phyloP scores from a whole-genome alignment of 2,888 invertebrate genomes.

The Cheilosia vulpina region DNA sequence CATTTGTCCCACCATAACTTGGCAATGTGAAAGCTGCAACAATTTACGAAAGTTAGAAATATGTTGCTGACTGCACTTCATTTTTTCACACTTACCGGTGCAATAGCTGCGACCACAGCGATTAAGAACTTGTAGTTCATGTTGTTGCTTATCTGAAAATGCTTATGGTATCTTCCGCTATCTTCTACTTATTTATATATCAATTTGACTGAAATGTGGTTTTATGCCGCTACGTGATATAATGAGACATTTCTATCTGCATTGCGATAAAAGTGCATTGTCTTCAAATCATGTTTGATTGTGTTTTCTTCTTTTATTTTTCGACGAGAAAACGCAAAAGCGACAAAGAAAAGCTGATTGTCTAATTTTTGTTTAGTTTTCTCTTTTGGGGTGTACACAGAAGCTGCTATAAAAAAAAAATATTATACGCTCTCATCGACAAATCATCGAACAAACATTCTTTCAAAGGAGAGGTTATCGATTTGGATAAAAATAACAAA shows the following conservation, averaged over 20 bases:
- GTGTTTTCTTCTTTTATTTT: not conserved
- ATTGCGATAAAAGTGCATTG: slow-evolving; percentile 51
- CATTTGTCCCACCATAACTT: slow-evolving; percentile 38
- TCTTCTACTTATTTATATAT: slow-evolving; percentile 68
- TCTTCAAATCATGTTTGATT: slow-evolving; percentile 28
- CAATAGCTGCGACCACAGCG: slow-evolving; percentile 80
- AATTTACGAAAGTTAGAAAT: slow-evolving; percentile 18
- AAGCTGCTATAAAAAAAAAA: not conserved
- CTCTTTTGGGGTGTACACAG: not conserved
- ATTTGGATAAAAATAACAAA: not conserved
- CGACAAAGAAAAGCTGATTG: slow-evolving; percentile 53
- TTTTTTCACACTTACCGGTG: slow-evolving; percentile 80
- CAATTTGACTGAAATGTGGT: slow-evolving; percentile 38
- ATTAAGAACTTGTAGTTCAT: slow-evolving; percentile 81
- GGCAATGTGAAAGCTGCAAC: slow-evolving; percentile 53
- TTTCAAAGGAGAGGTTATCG: not conserved
- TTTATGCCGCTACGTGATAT: slow-evolving; percentile 56
- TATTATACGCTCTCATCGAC: not conserved
- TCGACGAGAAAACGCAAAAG: not conserved
- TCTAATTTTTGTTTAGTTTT: not conserved
- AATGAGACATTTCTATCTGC: slow-evolving; percentile 38
- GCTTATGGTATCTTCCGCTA: slow-evolving; percentile 67
- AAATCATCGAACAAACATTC: not conserved
- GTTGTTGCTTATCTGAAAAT: slow-evolving; percentile 65
- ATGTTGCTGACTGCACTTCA: not conserved